Evolutionary conservation across 2,888 invertebrate species (phyloP), one percentile per base, ranked within the genome.

Genomic region (Saturnia japonica): DNA sequence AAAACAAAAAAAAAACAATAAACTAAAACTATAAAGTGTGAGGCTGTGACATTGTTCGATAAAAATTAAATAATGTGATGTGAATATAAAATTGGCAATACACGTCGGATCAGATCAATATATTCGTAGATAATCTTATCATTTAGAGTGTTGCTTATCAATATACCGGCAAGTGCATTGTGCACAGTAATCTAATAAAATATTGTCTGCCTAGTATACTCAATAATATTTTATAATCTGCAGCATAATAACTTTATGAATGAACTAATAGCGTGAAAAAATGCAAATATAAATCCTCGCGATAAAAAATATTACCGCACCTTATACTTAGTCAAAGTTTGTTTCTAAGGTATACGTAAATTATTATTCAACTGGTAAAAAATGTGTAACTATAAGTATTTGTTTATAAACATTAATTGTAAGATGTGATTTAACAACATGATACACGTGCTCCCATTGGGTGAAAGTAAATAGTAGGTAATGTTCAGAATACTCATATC

Each of bases 391-490:
- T n/a, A n/a, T 0, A 54, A 8, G 22, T n/a, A 60, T 60, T 64
- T 64, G 40, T 40, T 64, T 64, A 64, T 16, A 64, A 40, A 64
- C 64, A 64, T 40, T 19, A 40, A 12, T 34, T 40, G 11, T 40
- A 40, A n/a, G 16, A 34, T 54, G 11, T 54, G 54, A 54, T 47
- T 11, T 9, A 22, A 22, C 19, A 54, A 28, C 62, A 34, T 16
- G 14, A 34, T 16, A 51, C 64, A 47, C 34, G 70, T 67, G 67
- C 67, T 42, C 25, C 34, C 19, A n/a, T 47, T 68, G 22, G 34
- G 62, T 67, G 73, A 68, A 68, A 68, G 74, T 71, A 71, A 60
- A 64, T 64, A 64, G 40, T 64, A 60, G 57, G 28, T 28, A 28
- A 6, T 60, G 25, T 60, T 60, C 14, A 60, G 25, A 8, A 28